Evolutionary conservation across 92 coral and sea anemone species (phyloP), one percentile per base, ranked within the genome.

Genomic region (Epizoanthus stellaris): DNA sequence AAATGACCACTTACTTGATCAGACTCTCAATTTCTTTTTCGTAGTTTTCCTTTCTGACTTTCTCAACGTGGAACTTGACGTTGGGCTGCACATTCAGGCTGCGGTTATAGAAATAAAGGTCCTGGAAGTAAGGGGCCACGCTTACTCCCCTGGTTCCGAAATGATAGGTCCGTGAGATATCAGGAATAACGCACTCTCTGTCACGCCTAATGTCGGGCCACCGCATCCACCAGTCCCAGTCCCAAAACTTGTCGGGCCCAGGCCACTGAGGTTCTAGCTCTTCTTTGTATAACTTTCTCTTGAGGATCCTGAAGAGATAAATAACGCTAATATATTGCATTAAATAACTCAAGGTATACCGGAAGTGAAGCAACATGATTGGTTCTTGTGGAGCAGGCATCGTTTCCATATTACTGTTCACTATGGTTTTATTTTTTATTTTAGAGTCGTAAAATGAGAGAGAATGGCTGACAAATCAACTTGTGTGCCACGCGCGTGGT

Each of bases 211-310:
- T 76, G 30, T 60, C 82, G 7, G 82, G 82, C 47, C 36, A 59
- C 62, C 82, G 58, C 82, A 76, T 76, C 82, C 82, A 76, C 82
- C 82, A 76, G 82, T 76, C 82, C 82, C 82, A 76, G 49, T 76
- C 82, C 82, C 82, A 76, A 76, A 76, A 76, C n/a, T 30, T 57
- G 38, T 76, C 82, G 14, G 82, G 82, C 65, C 82, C 82, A 14
- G 82, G 82, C 82, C 82, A 76, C 14, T 59, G 53, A 1, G 82
- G 82, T 60, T 76, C 82, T 76, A 76, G 47, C 34, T 76, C 82
- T 19, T 76, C 67, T 60, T 58, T 76, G 34, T 58, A 76, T 19
- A 76, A 8, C 45, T 59, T 76, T n/a, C 47, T 76, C 36, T 76
- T 76, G 12, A 76, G 47, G 57, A 76, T n/a, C 81, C 81, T 76